Percentiles rank a stretch among this genome's conserved stretches.
Evolutionary conservation across 2,888 invertebrate species (phyloP).

Genomic region (Machimus atricapillus): DNA sequence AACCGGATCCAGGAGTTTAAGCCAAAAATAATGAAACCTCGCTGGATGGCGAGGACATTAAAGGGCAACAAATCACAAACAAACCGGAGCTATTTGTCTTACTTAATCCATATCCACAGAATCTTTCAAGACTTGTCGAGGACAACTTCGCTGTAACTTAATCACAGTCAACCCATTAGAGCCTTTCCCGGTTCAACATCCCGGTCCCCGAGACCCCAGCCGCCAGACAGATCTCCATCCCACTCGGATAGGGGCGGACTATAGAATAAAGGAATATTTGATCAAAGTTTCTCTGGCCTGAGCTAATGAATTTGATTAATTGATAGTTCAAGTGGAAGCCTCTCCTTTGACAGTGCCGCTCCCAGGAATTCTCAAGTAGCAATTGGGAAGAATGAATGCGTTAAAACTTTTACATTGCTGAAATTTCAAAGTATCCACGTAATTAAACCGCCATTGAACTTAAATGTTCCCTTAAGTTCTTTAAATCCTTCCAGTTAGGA

Average conservation of each 20-base stretch:
- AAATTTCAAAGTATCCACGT: not conserved
- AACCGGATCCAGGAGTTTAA: not conserved
- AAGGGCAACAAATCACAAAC: constrained; percentile 34
- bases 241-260: not conserved
- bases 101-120: constrained; percentile 25
- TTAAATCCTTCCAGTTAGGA: not conserved
- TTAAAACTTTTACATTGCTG: not conserved
- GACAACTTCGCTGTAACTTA: constrained; percentile 32
- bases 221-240: not conserved
- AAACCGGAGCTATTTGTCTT: constrained; percentile 27
- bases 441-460: not conserved
- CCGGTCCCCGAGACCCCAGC: not conserved
- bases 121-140: constrained; percentile 32
- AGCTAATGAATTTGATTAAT: constrained; percentile 34
- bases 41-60: constrained; percentile 5
- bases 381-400: not conserved
- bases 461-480: not conserved
- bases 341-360: not conserved
- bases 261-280: constrained; percentile 16
- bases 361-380: not conserved
- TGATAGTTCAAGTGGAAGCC: constrained; percentile 22
- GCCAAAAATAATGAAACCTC: constrained; percentile 28
- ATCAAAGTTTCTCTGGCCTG: not conserved
- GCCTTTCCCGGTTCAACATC: not conserved
- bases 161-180: constrained; percentile 19